These are phyloP conservation scores for Helogale parvula DNA, from an alignment of 2,113 vertebrate genomes.

Conservation along the genomic window DNA sequence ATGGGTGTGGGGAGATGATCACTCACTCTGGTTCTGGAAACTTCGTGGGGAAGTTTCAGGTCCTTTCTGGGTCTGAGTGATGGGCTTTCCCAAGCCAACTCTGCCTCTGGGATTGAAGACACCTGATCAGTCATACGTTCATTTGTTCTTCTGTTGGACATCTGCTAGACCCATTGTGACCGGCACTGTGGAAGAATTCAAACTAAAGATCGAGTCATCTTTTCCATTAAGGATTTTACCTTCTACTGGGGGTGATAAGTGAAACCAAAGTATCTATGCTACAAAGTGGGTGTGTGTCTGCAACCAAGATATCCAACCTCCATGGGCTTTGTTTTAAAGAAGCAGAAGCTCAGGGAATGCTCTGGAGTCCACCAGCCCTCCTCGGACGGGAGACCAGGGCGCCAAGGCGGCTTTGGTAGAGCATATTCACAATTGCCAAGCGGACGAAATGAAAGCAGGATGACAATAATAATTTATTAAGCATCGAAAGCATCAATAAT, in stretches of 20 bases:
- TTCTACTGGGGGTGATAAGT: background rate
- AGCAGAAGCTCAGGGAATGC: background rate
- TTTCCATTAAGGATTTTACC: background rate
- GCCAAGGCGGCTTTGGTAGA: background rate
- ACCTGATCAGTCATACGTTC: accelerated
- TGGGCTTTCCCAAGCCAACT: background rate
- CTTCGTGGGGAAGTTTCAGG: background rate
- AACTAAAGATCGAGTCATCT: background rate
- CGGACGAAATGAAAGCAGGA: accelerated
- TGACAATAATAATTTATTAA: background rate
- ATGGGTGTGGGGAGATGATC: background rate
- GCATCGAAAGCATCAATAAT: background rate
- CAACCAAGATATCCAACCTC: background rate
- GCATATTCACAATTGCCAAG: accelerated
- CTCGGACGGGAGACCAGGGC: background rate
- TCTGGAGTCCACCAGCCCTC: accelerated
- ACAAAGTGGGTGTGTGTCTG: background rate
- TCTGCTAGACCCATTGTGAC: background rate
- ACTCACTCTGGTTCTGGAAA: background rate
- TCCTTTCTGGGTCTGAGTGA: background rate
- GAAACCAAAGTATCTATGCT: too few species aligned
- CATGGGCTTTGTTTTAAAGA: background rate
- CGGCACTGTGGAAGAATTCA: background rate
- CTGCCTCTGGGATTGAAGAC: background rate
- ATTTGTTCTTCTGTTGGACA: background rate